phyloP scores from a whole-genome alignment of 2,113 vertebrate species.

The Nymphicus hollandicus region DNA sequence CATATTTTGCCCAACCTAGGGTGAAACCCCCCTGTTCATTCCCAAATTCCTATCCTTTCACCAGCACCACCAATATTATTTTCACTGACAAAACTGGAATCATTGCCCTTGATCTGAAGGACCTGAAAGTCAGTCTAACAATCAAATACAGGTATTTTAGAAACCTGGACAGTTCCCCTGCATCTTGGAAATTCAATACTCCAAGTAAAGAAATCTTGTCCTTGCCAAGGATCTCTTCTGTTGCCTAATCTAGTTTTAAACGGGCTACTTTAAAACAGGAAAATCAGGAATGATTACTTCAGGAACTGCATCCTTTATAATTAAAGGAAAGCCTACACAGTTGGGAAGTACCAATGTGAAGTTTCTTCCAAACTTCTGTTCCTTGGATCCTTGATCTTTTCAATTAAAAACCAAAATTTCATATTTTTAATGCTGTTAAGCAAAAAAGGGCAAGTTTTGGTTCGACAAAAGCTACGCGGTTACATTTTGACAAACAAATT shows the following conservation, averaged over 20 bases:
- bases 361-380: not conserved
- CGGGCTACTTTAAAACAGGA: constrained; percentile 26
- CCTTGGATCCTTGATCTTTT: not conserved
- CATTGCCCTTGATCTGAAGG: not conserved
- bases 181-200: not conserved
- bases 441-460: not conserved
- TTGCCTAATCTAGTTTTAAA: constrained; percentile 4
- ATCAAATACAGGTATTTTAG: not conserved
- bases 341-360: not conserved
- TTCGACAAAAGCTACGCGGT: not conserved
- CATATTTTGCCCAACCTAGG: not conserved
- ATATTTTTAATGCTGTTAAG: not conserved
- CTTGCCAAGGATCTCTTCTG: not conserved
- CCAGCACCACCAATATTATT: not conserved
- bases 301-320: constrained; percentile 26
- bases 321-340: constrained; percentile 30
- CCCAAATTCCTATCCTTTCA: not conserved
- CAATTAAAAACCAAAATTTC: not conserved
- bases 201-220: not conserved
- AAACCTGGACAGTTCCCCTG: not conserved
- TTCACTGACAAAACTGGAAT: not conserved
- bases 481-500: not conserved
- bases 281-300: constrained; percentile 54
- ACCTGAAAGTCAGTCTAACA: not conserved
- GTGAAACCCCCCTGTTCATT: not conserved